Conservation (phyloP, 2,888 invertebrate genomes). For the Biston stratarius region DNA sequence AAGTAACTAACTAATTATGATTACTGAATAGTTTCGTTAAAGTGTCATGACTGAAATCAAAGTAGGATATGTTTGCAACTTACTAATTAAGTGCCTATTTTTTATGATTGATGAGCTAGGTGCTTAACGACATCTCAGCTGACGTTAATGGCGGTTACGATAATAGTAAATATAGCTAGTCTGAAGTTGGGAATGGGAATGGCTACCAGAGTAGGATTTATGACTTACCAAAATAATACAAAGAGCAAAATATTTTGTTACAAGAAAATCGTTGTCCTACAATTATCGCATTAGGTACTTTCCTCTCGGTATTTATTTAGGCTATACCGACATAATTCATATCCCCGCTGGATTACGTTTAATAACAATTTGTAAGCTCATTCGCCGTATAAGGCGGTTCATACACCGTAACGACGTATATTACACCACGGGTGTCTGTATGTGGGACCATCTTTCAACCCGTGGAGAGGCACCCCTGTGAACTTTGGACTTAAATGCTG, state of each 20-base stretch:
- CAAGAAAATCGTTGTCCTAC: constrained; percentile 3
- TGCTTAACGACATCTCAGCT: no score
- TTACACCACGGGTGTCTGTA: constrained; percentile 58
- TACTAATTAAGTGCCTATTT: no score
- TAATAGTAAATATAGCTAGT: no score
- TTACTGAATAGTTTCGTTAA: no score
- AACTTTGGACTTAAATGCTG: neutral
- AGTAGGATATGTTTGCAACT: no score
- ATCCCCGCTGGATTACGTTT: constrained; percentile 38
- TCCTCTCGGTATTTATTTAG: constrained; percentile 13
- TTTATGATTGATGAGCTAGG: no score
- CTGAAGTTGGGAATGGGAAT: no score
- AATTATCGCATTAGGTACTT: constrained; percentile 7
- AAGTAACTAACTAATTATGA: no score
- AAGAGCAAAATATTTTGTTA: neutral
- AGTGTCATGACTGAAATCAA: no score
- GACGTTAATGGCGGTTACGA: no score
- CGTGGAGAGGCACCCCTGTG: constrained; percentile 9
- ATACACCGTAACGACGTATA: constrained; percentile 56
- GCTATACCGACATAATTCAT: constrained; percentile 25
- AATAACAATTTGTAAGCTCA: constrained; percentile 50
- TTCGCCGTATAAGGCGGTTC: constrained; percentile 37
- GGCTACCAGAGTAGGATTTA: no score
- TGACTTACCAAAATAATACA: no score
- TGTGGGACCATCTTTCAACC: constrained; percentile 23